Conservation (phyloP, 2,797 vertebrate genomes). For the Pangasius larnaudii region DNA sequence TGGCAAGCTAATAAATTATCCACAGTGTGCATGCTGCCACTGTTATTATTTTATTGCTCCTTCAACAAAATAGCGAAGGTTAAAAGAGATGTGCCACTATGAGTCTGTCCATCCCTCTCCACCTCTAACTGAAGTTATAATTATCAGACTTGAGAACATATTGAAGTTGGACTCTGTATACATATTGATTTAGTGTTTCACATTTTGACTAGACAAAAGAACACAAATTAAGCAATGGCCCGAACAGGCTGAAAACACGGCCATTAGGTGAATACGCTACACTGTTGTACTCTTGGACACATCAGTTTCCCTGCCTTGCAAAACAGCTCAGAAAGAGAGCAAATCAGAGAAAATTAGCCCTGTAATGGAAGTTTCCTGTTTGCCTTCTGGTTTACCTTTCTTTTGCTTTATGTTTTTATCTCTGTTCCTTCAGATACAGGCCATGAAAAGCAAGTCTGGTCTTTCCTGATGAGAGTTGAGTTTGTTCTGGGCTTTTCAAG, state of each 20-base stretch:
- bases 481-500: not conserved
- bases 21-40: not conserved
- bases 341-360: not conserved
- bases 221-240: not conserved
- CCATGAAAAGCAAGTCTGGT: not conserved
- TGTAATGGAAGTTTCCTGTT: constrained; percentile 4
- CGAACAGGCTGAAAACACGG: not conserved
- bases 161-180: not conserved
- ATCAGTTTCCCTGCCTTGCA: not conserved
- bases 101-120: not conserved
- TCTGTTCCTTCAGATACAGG: not conserved
- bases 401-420: not conserved
- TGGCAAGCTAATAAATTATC: not conserved
- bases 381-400: not conserved
- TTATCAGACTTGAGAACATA: not conserved
- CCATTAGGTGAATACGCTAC: not conserved
- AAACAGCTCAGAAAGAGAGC: not conserved
- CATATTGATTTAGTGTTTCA: too few relatives aligned
- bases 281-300: not conserved
- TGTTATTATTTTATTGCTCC: not conserved
- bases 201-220: not conserved
- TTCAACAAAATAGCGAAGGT: not conserved
- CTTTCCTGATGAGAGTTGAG: not conserved
- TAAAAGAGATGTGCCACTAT: not conserved
- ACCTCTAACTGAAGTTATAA: not conserved